Evolutionary conservation across 2,797 vertebrate genomes (phyloP), one percentile per base, ranked within the genome.

Genomic region (Melanotaenia pygmaea): DNA sequence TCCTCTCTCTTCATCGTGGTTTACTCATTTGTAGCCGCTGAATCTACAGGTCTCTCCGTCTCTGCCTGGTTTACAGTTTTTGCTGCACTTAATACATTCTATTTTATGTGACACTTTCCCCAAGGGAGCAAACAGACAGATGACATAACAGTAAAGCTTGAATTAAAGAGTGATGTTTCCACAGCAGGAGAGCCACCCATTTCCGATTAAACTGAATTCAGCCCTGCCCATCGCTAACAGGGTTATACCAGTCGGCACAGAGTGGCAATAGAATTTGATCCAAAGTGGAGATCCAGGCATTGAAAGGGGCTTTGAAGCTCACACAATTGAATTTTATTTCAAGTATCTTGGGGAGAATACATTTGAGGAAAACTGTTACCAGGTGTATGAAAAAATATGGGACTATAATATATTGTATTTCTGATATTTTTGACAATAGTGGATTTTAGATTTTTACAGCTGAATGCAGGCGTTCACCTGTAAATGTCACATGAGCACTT

Each of bases 211-310:
- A 70, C 85, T 74, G 54, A 76, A 81, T 74, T 69, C 57, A 64
- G 56, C 62, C 65, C 64, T 57, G 67, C 53, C 70, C 22, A 20
- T 30, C 20, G 60, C 67, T 83, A 88, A 91, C 75, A 56, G 62
- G 84, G 70, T 89, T 84, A 79, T 30, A 34, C 60, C 65, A 70
- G 77, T 56, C 78, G 12, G 72, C 54, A 69, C 69, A 37, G 47
- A 51, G 60, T 24, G 70, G 64, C 83, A 84, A 84, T 83, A 61
- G 56, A 85, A 63, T 88, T 76, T 86, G 74, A 86, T 40, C 80
- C 62, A 63, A 66, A 71, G 76, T 77, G 72, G 70, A 76, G 67
- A 84, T 80, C 60, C 67, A 73, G 65, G 64, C 34, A 54, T 66
- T 8, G 70, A 87, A 79, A 64, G 37, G 37, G 43, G 35, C 63